These are phyloP conservation scores for Xylocampa areola DNA, from an alignment of 2,888 invertebrate genomes.

Conservation along the genomic window DNA sequence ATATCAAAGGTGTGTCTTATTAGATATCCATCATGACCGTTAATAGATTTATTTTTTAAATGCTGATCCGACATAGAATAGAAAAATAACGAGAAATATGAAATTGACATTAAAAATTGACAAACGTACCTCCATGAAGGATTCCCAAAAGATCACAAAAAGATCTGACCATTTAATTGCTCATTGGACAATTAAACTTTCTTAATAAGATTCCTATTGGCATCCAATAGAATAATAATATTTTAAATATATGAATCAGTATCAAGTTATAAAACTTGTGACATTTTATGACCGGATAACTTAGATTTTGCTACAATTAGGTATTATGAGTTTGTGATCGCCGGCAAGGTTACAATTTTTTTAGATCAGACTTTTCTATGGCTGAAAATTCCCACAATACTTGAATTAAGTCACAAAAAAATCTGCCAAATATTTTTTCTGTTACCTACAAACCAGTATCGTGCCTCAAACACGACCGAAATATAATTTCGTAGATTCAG, in stretches of 20 bases:
- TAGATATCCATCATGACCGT: neutral
- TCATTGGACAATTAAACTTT: conserved; percentile 3
- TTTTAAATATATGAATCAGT: conserved; percentile 3
- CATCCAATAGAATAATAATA: conserved; percentile 5
- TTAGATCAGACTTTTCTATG: conserved; percentile 25
- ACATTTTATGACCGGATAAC: conserved; percentile 13
- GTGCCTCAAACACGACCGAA: conserved; percentile 13
- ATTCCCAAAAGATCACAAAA: conserved; percentile 10
- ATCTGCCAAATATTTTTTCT: neutral
- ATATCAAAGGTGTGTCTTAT: neutral
- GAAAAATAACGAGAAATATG: neutral
- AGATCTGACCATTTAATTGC: neutral
- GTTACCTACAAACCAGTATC: neutral
- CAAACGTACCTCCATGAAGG: too few relatives aligned
- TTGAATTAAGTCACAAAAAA: neutral
- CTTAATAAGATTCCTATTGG: conserved; percentile 17
- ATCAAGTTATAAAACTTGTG: conserved; percentile 5
- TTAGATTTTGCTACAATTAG: conserved; percentile 21
- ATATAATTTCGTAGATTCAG: conserved; percentile 39
- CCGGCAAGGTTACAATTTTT: conserved; percentile 25
- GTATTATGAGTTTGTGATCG: conserved; percentile 19
- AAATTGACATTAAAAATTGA: neutral
- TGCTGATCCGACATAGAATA: neutral
- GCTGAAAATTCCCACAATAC: conserved; percentile 27
- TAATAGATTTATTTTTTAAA: neutral